Conservation (phyloP, 1,140 invertebrate species). For the Temnothorax curvispinosus region DNA sequence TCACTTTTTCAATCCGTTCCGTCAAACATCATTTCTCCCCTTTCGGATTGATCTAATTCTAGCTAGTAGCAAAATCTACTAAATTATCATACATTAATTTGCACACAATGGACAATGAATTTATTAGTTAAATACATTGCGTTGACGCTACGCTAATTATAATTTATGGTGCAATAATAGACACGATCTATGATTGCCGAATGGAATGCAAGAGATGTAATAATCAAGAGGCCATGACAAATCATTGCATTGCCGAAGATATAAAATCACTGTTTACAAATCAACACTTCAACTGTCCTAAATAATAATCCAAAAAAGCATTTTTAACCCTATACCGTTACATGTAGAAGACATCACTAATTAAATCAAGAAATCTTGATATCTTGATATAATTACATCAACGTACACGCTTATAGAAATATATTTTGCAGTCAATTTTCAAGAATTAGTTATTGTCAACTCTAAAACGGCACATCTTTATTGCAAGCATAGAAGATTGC, state of each 20-base stretch:
- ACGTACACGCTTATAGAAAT: background rate
- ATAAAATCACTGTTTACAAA: conserved; percentile 1
- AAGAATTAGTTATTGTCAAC: background rate
- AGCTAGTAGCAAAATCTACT: conserved; percentile 62
- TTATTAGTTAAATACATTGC: conserved; percentile 74
- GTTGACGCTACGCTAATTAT: conserved; percentile 70
- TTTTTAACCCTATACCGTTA: background rate
- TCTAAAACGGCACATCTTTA: background rate
- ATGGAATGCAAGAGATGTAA: conserved; percentile 48
- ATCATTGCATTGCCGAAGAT: background rate
- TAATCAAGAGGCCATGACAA: conserved; percentile 11
- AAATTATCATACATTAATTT: conserved; percentile 76
- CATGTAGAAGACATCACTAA: background rate
- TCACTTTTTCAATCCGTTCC: conserved; percentile 65
- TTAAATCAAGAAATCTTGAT: background rate
- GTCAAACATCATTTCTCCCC: conserved; percentile 51
- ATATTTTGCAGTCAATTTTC: background rate
- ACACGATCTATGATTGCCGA: conserved; percentile 63
- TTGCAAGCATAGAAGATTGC: background rate
- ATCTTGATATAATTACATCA: background rate
- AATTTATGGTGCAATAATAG: conserved; percentile 74
- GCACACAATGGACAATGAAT: conserved; percentile 69
- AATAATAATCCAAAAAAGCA: background rate
- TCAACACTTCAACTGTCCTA: background rate
- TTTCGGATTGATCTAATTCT: conserved; percentile 67